Evolutionary conservation across 2,888 invertebrate genomes (phyloP).

Genomic region (Chloroclysta siterata): DNA sequence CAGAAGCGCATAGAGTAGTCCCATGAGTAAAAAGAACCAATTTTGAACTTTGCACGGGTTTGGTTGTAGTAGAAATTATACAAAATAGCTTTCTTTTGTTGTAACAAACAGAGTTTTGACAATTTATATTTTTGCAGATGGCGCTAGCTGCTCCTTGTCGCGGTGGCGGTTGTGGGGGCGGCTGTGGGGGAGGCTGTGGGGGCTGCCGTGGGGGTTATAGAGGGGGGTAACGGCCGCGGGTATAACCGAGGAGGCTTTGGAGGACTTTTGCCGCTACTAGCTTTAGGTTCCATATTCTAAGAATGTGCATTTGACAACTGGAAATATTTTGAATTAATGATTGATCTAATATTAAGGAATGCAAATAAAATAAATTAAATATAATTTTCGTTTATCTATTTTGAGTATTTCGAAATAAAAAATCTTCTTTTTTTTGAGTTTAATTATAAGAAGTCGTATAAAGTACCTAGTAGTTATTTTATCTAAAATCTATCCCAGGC

Average conservation of each 20-base stretch:
- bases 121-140: slow-evolving; percentile 12
- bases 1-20: too few species aligned
- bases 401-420: neutral
- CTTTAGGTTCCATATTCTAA: slow-evolving; percentile 5
- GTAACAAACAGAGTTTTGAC: too few species aligned
- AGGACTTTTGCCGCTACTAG: slow-evolving; percentile 15
- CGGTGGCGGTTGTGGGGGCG: slow-evolving; percentile 36
- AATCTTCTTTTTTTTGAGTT: too few species aligned
- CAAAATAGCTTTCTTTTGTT: too few species aligned
- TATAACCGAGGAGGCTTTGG: neutral
- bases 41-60: too few species aligned
- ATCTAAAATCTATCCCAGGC: too few species aligned
- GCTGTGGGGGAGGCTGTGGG: slow-evolving; percentile 20
- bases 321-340: neutral
- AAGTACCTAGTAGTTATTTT: too few species aligned
- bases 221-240: neutral
- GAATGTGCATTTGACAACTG: neutral
- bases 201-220: slow-evolving; percentile 2
- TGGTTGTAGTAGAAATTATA: too few species aligned
- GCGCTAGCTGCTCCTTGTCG: slow-evolving; percentile 25
- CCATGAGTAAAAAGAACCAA: too few species aligned
- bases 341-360: neutral
- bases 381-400: neutral
- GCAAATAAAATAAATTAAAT: neutral
- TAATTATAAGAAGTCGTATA: too few species aligned